Percentiles rank a stretch among this genome's conserved stretches.
phyloP scores from a whole-genome alignment of 1,140 invertebrate species.

The Glossosoma conforme region DNA sequence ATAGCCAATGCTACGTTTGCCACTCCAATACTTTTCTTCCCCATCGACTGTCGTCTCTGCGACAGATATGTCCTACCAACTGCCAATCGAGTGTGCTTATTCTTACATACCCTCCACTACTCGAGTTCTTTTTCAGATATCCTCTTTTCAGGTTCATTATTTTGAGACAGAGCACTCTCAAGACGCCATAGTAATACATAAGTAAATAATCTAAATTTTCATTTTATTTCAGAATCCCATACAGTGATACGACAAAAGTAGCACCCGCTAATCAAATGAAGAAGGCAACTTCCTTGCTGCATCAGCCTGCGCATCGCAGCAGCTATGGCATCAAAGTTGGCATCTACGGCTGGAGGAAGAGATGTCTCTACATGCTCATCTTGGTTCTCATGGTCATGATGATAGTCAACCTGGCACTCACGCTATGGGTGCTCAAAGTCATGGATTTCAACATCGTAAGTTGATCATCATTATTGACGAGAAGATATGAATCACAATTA shows the following conservation, averaged over 20 bases:
- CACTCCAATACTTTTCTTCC: too few relatives aligned
- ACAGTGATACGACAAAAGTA: conserved; percentile 49
- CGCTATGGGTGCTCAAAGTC: conserved; percentile 93
- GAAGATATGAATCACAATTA: background rate
- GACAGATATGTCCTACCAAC: too few relatives aligned
- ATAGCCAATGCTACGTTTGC: too few relatives aligned
- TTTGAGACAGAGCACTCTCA: too few relatives aligned
- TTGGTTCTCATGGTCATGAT: conserved; percentile 80
- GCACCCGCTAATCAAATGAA: conserved; percentile 37
- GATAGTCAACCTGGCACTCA: conserved; percentile 88
- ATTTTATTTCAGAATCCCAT: conserved; percentile 46
- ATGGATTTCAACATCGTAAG: conserved; percentile 93
- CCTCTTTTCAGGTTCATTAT: too few relatives aligned
- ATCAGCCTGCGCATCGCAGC: conserved; percentile 22
- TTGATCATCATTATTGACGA: conserved; percentile 34
- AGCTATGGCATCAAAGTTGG: conserved; percentile 73
- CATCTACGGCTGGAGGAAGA: conserved; percentile 93
- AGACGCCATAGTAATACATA: too few relatives aligned
- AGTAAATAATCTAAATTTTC: too few relatives aligned
- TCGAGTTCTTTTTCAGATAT: too few relatives aligned
- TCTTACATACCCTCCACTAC: too few relatives aligned
- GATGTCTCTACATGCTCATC: conserved; percentile 86
- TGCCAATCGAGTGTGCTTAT: too few relatives aligned
- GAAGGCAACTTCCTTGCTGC: conserved; percentile 17
- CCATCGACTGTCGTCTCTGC: too few relatives aligned